Base-by-base conservation (phyloP, 2,113 vertebrate genomes). In the Scolopax mira region DNA sequence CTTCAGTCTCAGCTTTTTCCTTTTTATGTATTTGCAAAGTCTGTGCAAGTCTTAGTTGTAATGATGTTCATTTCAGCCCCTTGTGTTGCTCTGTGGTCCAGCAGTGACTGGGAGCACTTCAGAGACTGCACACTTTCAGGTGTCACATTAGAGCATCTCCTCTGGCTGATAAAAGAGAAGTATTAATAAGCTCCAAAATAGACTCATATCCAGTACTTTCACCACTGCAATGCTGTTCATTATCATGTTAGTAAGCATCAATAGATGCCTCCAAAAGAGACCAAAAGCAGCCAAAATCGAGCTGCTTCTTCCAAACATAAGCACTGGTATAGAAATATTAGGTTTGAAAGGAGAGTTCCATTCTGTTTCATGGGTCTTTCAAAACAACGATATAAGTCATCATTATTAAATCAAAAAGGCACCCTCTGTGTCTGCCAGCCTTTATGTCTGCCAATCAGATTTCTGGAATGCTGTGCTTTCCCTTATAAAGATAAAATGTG, bases 201-300 rank as follows among this genome's bases (percentile, higher is more conserved):
- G 18, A 52, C 51, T 85, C n/a, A 13, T 80, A 94, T 55, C 44
- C 82, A 81, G 33, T 79, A 74, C 42, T 84, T 91, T 91, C 81
- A 88, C 66, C 55, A 77, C 84, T 71, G 42, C 60, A 79, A 35
- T 79, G 57, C 61, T 92, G 24, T 88, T 96, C 87, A 94, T 96
- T 96, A 94, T 67, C 93, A 84, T 97, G 90, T 93, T 96, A 75
- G 79, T 93, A 90, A 85, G 79, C 90, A 86, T 96, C 93, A 95
- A 91, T 67, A 93, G 72, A 57, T 88, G 65, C 85, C 88, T 92
- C 79, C 82, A 93, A 77, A 97, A 94, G 92, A 95, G 91, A 96
- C 88, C 77, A 96, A 92, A 96, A 90, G 83, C 85, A 89, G 35
- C 65, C 73, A 86, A 74, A 94, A 61, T 79, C 86, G 79, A 94